Conservation (phyloP, 2,113 vertebrate genomes). For the Elachura formosa region DNA sequence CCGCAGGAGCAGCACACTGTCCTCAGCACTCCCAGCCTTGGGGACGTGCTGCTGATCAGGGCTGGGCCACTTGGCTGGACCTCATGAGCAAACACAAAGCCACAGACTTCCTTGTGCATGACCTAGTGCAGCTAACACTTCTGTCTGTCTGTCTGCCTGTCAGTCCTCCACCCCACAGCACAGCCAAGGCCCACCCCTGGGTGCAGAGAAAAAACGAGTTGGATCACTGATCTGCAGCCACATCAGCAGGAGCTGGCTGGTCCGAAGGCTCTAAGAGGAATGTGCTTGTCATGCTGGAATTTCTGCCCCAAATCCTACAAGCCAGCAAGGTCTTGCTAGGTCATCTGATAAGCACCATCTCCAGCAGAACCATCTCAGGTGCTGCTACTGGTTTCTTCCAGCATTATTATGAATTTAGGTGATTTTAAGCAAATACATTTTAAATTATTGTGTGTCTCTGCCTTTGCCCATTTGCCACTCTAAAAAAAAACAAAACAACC, state of each 20-base stretch:
- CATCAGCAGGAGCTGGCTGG: not conserved
- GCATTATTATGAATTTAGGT: not conserved
- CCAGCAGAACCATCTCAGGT: not conserved
- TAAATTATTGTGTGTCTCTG: not conserved
- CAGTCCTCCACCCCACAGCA: not conserved
- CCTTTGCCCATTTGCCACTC: not conserved
- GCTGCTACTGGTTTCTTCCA: not conserved
- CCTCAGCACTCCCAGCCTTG: not conserved
- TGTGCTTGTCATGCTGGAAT: not conserved
- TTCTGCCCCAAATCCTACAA: not conserved
- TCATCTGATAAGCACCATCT: not conserved
- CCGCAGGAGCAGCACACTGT: not conserved
- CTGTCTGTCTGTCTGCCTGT: not conserved
- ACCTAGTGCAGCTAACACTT: not conserved
- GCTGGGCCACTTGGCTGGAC: not conserved
- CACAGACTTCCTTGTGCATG: not conserved
- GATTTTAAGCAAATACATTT: not conserved
- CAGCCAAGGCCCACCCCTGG: not conserved
- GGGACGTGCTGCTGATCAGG: not conserved
- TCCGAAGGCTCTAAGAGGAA: not conserved
- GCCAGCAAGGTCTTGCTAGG: not conserved
- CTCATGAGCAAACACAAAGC: not conserved
- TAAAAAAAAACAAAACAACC: not conserved
- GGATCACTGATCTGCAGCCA: not conserved
- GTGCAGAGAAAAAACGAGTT: accelerated